These are phyloP conservation scores for Asteroscopus sphinx DNA, from an alignment of 2,888 invertebrate genomes.

Conservation along the genomic window DNA sequence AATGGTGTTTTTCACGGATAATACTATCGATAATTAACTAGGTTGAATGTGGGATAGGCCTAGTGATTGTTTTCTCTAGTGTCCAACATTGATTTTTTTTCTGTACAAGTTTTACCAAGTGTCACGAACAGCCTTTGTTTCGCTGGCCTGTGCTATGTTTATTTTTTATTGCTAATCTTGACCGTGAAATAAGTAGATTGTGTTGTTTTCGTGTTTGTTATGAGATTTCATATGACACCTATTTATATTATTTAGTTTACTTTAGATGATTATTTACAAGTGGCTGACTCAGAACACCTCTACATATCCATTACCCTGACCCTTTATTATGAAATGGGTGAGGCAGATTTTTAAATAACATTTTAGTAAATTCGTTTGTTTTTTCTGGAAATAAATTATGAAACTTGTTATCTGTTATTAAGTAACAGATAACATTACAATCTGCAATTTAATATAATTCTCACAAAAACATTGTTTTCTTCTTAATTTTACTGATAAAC, in stretches of 20 bases:
- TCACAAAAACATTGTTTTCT: too few relatives aligned
- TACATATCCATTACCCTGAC: slow-evolving; percentile 11
- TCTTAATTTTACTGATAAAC: too few relatives aligned
- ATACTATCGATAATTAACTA: slow-evolving; percentile 42
- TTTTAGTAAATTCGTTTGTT: too few relatives aligned
- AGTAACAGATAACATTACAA: too few relatives aligned
- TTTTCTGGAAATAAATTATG: too few relatives aligned
- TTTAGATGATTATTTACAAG: slow-evolving; percentile 16
- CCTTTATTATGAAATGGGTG: background rate
- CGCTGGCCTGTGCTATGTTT: slow-evolving; percentile 74
- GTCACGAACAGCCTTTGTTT: slow-evolving; percentile 83
- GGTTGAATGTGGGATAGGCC: slow-evolving; percentile 30
- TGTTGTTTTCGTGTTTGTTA: slow-evolving; percentile 76
- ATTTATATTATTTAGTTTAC: slow-evolving; percentile 6
- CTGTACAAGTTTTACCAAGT: slow-evolving; percentile 74
- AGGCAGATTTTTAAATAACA: too few relatives aligned
- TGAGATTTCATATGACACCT: slow-evolving; percentile 38
- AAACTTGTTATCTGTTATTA: too few relatives aligned
- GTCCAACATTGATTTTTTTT: slow-evolving; percentile 80
- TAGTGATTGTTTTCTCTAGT: slow-evolving; percentile 22
- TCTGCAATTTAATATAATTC: too few relatives aligned
- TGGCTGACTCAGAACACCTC: slow-evolving; percentile 14
- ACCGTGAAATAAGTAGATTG: slow-evolving; percentile 83
- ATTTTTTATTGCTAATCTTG: slow-evolving; percentile 84
- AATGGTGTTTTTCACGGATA: slow-evolving; percentile 72